Evolutionary conservation across 2,113 vertebrate species (phyloP).

Genomic region (Tupaia chinensis): DNA sequence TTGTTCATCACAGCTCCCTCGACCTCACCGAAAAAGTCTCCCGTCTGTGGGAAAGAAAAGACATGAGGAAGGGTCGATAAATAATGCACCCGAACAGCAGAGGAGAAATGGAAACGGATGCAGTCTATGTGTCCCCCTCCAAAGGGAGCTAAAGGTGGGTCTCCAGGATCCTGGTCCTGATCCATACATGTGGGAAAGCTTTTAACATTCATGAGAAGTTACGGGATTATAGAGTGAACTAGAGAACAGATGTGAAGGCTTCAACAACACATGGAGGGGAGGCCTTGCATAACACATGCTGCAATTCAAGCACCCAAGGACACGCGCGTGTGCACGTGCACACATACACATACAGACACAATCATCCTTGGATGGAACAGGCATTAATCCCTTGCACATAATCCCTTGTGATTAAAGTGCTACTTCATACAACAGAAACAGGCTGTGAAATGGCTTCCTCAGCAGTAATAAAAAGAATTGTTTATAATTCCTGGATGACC

Average conservation of each 20-base stretch:
- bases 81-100: not conserved
- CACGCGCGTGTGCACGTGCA: no score
- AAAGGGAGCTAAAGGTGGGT: conserved; percentile 60
- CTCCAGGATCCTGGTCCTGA: conserved; percentile 59
- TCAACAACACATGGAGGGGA: conserved; percentile 46
- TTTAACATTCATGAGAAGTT: conserved; percentile 51
- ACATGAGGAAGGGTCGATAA: conserved; percentile 63
- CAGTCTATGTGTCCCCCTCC: conserved; percentile 30
- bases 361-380: not conserved
- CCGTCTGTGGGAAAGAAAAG: conserved; percentile 91
- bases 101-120: conserved; percentile 76
- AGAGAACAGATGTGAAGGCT: conserved; percentile 73
- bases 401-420: conserved; percentile 84
- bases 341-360: not conserved
- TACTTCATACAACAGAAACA: conserved; percentile 81
- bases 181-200: conserved; percentile 66
- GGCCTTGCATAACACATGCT: conserved; percentile 51
- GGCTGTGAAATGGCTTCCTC: conserved; percentile 82
- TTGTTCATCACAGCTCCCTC: conserved; percentile 99
- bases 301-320: conserved; percentile 68
- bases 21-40: conserved; percentile 96
- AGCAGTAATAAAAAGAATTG: conserved; percentile 81
- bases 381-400: conserved; percentile 80
- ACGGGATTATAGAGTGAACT: conserved; percentile 53
- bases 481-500: conserved; percentile 86